These are phyloP conservation scores for Hyperoplus lanceolatus DNA, from an alignment of 2,797 vertebrate genomes.

Conservation along the genomic window DNA sequence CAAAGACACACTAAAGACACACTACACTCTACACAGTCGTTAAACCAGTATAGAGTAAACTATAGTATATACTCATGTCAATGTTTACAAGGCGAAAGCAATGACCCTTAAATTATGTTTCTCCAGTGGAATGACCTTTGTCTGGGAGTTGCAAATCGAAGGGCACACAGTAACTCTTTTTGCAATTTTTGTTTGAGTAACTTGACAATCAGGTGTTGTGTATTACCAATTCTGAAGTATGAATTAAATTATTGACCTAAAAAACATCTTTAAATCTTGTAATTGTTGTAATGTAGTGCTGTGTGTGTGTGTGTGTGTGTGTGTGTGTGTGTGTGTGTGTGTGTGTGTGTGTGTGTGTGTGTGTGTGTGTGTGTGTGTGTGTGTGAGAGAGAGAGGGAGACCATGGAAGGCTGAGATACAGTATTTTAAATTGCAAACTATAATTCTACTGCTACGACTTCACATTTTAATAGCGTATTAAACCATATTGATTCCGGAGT, in stretches of 20 bases:
- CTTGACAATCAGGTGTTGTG: background rate
- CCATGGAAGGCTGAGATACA: too few species aligned
- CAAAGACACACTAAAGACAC: conserved; percentile 3
- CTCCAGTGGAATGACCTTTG: conserved; percentile 22
- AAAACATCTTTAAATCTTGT: too few species aligned
- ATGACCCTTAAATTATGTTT: background rate
- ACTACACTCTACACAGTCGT: background rate
- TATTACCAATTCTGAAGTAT: background rate
- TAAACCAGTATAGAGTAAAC: conserved; percentile 3
- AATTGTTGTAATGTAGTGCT: too few species aligned
- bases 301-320: too few species aligned
- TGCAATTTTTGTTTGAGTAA: background rate
- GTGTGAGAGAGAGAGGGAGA: too few species aligned
- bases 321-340: too few species aligned
- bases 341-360: too few species aligned
- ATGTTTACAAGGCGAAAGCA: background rate
- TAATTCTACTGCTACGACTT: too few species aligned
- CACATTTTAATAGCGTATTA: too few species aligned
- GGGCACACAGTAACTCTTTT: conserved; percentile 7
- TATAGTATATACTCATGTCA: background rate
- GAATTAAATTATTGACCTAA: background rate
- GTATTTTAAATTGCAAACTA: too few species aligned
- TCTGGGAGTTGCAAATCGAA: conserved; percentile 25
- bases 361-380: too few species aligned
- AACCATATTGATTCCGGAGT: too few species aligned